phyloP scores from a whole-genome alignment of 2,113 vertebrate species.

The Spea multiplicata region DNA sequence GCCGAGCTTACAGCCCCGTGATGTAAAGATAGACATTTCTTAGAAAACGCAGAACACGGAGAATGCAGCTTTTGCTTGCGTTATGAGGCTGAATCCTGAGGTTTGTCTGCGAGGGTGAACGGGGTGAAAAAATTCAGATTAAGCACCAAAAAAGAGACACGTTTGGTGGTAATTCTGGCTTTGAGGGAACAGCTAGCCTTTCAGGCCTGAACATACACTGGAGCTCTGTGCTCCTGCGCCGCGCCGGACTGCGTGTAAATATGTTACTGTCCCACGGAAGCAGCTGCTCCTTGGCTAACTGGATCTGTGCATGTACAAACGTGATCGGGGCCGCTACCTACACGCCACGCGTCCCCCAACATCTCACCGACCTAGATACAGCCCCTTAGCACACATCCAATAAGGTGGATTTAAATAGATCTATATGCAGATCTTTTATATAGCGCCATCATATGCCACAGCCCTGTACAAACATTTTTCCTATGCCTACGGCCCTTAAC shows the following conservation, averaged over 20 bases:
- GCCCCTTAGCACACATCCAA: too few relatives aligned
- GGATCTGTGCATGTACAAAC: conserved; percentile 22
- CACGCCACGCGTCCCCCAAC: neutral
- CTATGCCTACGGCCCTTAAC: too few relatives aligned
- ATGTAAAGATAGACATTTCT: too few relatives aligned
- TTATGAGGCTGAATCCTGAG: too few relatives aligned
- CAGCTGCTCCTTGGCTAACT: conserved; percentile 31
- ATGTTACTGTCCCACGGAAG: conserved; percentile 22
- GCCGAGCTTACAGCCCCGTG: too few relatives aligned
- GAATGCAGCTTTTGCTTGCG: too few relatives aligned
- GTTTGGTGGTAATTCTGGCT: conserved; percentile 28
- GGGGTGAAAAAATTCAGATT: conserved; percentile 19
- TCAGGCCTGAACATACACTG: conserved; percentile 30
- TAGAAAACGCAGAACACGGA: too few relatives aligned
- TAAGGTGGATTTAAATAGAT: too few relatives aligned
- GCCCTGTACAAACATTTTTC: too few relatives aligned
- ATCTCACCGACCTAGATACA: too few relatives aligned
- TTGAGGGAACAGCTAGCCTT: conserved; percentile 33
- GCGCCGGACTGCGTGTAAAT: conserved; percentile 26
- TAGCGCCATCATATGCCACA: too few relatives aligned
- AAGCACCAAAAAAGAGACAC: conserved; percentile 29
- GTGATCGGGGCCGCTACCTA: neutral
- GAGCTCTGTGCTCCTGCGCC: conserved; percentile 14
- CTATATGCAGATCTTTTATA: too few relatives aligned
- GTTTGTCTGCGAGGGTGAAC: neutral